Evolutionary conservation across 2,113 vertebrate genomes (phyloP).

Genomic region (Campylomormyrus tamandua): DNA sequence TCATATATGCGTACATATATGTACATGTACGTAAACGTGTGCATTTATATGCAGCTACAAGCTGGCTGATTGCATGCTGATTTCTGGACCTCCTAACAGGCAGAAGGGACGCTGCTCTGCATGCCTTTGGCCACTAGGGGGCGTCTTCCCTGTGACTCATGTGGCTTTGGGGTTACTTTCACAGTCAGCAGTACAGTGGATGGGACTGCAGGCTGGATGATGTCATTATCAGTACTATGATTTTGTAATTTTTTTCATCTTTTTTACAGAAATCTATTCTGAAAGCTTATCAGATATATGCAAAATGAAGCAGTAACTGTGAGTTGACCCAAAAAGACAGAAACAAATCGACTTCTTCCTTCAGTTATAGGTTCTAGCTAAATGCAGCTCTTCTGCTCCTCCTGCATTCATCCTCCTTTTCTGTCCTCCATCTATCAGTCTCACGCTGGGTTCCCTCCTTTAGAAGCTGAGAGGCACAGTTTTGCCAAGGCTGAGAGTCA

Average conservation of each 20-base stretch:
- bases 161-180: conserved; percentile 26
- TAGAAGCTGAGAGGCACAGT: not conserved
- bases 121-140: conserved; percentile 58
- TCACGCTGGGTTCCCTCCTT: not conserved
- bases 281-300: conserved; percentile 68
- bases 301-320: conserved; percentile 68
- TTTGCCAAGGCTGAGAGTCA: not conserved
- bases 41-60: conserved; percentile 52
- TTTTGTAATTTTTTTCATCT: conserved; percentile 51
- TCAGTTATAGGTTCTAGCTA: conserved; percentile 6
- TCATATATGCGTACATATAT: conserved; percentile 48
- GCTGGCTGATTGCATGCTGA: conserved; percentile 60
- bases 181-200: conserved; percentile 16
- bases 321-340: conserved; percentile 52
- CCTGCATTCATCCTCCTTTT: not conserved
- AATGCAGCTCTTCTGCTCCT: not conserved
- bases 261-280: conserved; percentile 61
- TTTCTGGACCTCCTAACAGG: conserved; percentile 28
- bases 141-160: conserved; percentile 57
- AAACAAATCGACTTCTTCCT: conserved; percentile 53
- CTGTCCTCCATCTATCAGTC: not conserved
- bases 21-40: conserved; percentile 48
- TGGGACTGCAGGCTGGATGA: conserved; percentile 3
- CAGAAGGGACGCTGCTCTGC: conserved; percentile 44
- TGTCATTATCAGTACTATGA: conserved; percentile 36